These are phyloP conservation scores for Drosophila mayaguana DNA, from an alignment of 2,888 invertebrate genomes.

Conservation along the genomic window DNA sequence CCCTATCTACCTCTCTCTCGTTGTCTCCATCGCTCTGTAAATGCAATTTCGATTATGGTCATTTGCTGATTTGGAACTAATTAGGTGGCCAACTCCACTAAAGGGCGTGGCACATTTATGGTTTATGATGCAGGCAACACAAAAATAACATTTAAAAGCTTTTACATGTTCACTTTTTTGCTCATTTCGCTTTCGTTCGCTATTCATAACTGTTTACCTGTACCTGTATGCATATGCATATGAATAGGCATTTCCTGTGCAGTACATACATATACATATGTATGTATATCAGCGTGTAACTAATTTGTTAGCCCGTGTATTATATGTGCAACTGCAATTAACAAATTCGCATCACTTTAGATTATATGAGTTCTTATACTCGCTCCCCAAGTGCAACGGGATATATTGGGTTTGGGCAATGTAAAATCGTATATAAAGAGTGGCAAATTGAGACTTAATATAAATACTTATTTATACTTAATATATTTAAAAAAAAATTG, in stretches of 20 bases:
- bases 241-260: conserved; percentile 39
- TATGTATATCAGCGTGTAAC: background rate
- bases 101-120: conserved; percentile 36
- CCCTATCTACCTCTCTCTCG: conserved; percentile 50
- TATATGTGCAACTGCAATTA: conserved; percentile 1
- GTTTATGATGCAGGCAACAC: conserved; percentile 34
- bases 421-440: too few species aligned
- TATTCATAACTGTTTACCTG: conserved; percentile 16
- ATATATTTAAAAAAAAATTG: too few species aligned
- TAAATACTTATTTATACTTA: too few species aligned
- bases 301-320: conserved; percentile 25
- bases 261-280: background rate
- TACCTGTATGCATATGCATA: conserved; percentile 26
- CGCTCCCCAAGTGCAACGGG: background rate
- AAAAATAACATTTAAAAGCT: conserved; percentile 49
- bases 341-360: background rate
- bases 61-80: conserved; percentile 83
- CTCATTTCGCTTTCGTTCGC: background rate
- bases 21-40: conserved; percentile 56
- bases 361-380: background rate
- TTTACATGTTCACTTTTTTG: conserved; percentile 57
- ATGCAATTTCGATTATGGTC: conserved; percentile 82
- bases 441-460: too few species aligned
- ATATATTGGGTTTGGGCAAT: background rate
- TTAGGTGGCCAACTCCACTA: conserved; percentile 50